Percentiles rank a stretch among this genome's conserved stretches.
These are phyloP conservation scores for Guaruba guarouba DNA, from an alignment of 2,113 vertebrate genomes.

Conservation along the genomic window DNA sequence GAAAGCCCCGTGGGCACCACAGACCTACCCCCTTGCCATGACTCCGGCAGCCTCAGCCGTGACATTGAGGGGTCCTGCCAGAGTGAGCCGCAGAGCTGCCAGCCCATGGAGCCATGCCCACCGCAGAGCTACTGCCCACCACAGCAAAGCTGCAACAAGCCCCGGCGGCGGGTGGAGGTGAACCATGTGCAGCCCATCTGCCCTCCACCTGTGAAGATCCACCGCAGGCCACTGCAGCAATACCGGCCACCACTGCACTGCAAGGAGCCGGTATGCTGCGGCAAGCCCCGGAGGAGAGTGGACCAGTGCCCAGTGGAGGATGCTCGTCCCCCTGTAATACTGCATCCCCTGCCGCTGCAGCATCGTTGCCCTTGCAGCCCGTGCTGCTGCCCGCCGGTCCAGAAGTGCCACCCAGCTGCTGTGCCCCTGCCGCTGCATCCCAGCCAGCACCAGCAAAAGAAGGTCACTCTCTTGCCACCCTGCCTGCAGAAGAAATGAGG, in stretches of 20 bases:
- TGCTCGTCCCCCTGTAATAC: neutral
- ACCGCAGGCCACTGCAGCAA: constrained; percentile 4
- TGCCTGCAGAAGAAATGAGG: neutral
- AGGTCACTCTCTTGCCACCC: neutral
- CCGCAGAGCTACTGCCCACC: neutral
- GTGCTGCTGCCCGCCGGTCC: neutral
- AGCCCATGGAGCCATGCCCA: neutral
- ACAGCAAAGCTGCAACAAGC: neutral
- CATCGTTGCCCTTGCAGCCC: neutral
- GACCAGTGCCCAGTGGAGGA: neutral
- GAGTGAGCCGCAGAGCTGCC: neutral
- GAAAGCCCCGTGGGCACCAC: neutral
- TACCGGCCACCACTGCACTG: neutral
- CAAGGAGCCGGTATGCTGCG: rapidly evolving
- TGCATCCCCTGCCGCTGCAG: neutral
- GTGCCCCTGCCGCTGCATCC: neutral
- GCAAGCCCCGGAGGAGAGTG: neutral
- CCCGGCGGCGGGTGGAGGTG: constrained; percentile 42
- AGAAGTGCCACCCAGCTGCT: neutral
- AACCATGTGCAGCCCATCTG: neutral
- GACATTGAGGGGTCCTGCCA: constrained; percentile 27
- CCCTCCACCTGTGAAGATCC: neutral
- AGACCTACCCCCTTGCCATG: neutral
- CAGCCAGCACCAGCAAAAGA: neutral
- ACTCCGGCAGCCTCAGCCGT: constrained; percentile 1